Conservation (phyloP, 2,797 vertebrate species). For the Dendrocincla tyrannina region DNA sequence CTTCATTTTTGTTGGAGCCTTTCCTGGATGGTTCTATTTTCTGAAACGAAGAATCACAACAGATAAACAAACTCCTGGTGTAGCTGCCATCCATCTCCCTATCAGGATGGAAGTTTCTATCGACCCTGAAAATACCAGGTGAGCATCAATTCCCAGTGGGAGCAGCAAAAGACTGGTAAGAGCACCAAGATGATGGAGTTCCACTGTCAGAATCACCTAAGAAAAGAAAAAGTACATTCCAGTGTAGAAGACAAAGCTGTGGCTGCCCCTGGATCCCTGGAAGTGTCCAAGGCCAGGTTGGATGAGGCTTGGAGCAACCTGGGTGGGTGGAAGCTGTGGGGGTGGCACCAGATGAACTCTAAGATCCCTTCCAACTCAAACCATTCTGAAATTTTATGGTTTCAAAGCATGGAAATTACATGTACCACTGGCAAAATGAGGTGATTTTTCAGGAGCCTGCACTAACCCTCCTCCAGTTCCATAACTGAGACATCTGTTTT, state of each 20-base stretch:
- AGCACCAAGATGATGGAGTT: not conserved
- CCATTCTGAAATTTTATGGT: not conserved
- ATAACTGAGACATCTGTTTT: not conserved
- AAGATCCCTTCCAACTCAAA: not conserved
- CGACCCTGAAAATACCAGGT: not conserved
- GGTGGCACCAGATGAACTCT: rapidly evolving
- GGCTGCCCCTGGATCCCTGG: not conserved
- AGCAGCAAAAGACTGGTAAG: not conserved
- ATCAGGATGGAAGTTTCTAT: not conserved
- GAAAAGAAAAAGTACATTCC: not conserved
- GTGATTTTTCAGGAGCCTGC: not conserved
- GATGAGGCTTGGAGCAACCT: not conserved
- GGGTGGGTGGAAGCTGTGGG: not conserved
- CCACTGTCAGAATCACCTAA: not conserved
- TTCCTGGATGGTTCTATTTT: not conserved
- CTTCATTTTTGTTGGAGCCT: not conserved
- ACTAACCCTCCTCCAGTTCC: not conserved
- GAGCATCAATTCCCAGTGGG: not conserved
- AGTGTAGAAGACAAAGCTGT: not conserved
- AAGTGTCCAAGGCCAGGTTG: not conserved
- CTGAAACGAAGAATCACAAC: rapidly evolving
- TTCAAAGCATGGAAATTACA: not conserved
- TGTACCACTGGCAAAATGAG: not conserved
- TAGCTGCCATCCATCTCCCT: not conserved
- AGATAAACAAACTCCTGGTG: not conserved